These are phyloP conservation scores for Apodemus agrarius DNA, from an alignment of 2,797 vertebrate genomes.

Conservation along the genomic window DNA sequence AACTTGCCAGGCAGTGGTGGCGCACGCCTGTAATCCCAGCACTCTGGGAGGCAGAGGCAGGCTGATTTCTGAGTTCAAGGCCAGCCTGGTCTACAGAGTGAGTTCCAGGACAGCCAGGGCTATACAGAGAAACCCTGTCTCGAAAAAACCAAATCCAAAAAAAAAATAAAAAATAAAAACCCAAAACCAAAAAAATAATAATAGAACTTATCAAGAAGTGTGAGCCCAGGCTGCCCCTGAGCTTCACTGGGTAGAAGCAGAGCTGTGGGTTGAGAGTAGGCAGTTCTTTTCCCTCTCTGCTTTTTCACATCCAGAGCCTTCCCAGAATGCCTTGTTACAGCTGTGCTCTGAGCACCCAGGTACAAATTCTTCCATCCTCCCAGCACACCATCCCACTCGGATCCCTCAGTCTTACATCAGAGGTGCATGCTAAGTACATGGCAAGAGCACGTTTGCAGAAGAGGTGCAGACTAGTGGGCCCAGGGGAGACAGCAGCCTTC, in stretches of 20 bases:
- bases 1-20: too few species aligned
- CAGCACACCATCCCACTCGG: not conserved
- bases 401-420: not conserved
- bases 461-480: not conserved
- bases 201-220: not conserved
- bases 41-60: too few species aligned
- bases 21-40: too few species aligned
- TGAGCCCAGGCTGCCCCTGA: not conserved
- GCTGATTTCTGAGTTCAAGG: too few species aligned
- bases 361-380: not conserved
- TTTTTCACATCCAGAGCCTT: not conserved
- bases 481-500: not conserved
- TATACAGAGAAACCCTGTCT: too few species aligned
- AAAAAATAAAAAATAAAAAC: too few species aligned
- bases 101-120: too few species aligned
- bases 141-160: too few species aligned
- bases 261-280: not conserved
- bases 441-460: slow-evolving; percentile 4
- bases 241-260: not conserved
- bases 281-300: not conserved
- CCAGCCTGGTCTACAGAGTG: too few species aligned
- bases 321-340: not conserved
- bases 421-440: not conserved
- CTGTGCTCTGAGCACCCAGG: not conserved
- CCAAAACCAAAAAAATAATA: too few species aligned